Percentiles rank a stretch among this genome's conserved stretches.
phyloP scores from a whole-genome alignment of 1,140 invertebrate species.

The Diabrotica virgifera region DNA sequence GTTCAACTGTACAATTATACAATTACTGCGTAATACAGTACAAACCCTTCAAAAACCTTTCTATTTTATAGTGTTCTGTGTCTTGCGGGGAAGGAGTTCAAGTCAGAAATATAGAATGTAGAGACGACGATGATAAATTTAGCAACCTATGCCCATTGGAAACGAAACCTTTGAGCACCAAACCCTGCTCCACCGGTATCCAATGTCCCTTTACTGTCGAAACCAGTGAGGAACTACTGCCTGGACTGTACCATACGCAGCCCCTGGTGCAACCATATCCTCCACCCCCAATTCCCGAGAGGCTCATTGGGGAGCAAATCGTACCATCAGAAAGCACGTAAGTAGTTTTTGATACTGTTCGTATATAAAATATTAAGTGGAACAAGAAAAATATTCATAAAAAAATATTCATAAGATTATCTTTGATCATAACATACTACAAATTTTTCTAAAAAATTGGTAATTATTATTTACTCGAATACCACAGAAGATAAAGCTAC shows the following conservation, averaged over 20 bases:
- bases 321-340: conserved; percentile 74
- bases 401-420: background rate
- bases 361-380: no score
- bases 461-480: no score
- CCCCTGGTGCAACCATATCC: conserved; percentile 69
- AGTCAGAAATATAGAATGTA: conserved; percentile 78
- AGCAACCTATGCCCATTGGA: conserved; percentile 53
- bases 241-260: conserved; percentile 59
- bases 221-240: conserved; percentile 41
- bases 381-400: no score
- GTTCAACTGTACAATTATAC: no score
- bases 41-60: no score
- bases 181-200: conserved; percentile 66
- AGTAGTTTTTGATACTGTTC: conserved; percentile 45
- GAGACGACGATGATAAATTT: conserved; percentile 48
- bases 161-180: conserved; percentile 58
- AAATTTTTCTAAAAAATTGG: no score
- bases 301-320: conserved; percentile 64
- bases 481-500: no score
- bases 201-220: conserved; percentile 52
- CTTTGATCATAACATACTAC: background rate
- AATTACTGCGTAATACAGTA: no score
- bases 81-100: conserved; percentile 82
- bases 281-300: conserved; percentile 59
- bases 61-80: conserved; percentile 70